Percentiles rank a stretch among this genome's conserved stretches.
Evolutionary conservation across 1,140 invertebrate species (phyloP).

Genomic region (Drosophila erecta): DNA sequence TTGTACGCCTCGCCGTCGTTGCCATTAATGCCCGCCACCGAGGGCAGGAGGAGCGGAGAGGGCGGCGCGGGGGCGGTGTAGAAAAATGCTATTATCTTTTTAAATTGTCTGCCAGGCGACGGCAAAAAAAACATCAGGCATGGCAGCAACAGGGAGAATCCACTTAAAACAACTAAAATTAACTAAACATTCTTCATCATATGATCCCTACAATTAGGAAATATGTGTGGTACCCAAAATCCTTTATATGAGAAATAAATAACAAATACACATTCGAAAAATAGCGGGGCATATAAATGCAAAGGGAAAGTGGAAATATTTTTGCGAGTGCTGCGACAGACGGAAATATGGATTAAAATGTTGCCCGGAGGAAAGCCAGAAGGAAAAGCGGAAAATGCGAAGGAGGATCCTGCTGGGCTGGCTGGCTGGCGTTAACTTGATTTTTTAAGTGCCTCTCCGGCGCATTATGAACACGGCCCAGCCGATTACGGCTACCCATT

Average conservation of each 20-base stretch:
- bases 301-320: neutral
- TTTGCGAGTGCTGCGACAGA: slow-evolving; percentile 11
- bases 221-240: too few relatives aligned
- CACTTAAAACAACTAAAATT: slow-evolving; percentile 4
- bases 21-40: slow-evolving; percentile 52
- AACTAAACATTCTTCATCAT: too few relatives aligned
- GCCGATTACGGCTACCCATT: slow-evolving; percentile 51
- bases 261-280: too few relatives aligned
- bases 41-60: slow-evolving; percentile 1
- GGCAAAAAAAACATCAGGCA: neutral
- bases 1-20: slow-evolving; percentile 52
- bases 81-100: slow-evolving; percentile 77
- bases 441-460: slow-evolving; percentile 75
- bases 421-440: slow-evolving; percentile 68
- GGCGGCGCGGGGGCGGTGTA: slow-evolving; percentile 7
- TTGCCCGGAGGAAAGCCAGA: slow-evolving; percentile 47
- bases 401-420: slow-evolving; percentile 28
- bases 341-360: slow-evolving; percentile 82
- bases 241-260: too few relatives aligned
- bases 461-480: slow-evolving; percentile 63
- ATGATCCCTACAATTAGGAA: too few relatives aligned
- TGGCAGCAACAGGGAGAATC: slow-evolving; percentile 8
- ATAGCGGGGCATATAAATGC: too few relatives aligned
- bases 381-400: slow-evolving; percentile 1
- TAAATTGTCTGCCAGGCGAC: slow-evolving; percentile 77